A percentile compares a stretch with the other conserved stretches of the same genome.
These are phyloP conservation scores for Hemaris fuciformis DNA, from an alignment of 2,888 invertebrate species.

Conservation along the genomic window DNA sequence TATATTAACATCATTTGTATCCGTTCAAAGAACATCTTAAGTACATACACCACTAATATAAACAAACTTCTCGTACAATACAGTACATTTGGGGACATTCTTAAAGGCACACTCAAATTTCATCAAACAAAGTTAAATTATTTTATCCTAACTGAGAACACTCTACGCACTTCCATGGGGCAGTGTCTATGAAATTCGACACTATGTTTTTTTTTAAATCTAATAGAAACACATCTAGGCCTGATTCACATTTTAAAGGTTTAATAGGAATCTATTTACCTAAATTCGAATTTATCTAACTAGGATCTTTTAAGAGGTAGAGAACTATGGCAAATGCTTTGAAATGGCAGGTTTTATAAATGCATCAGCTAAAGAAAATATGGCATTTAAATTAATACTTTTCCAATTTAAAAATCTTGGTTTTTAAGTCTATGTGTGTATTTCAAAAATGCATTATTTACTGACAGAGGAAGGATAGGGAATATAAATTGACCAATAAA, in stretches of 20 bases:
- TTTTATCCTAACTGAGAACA: not conserved
- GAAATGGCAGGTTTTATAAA: slow-evolving; percentile 14
- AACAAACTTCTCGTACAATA: not conserved
- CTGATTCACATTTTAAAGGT: slow-evolving; percentile 25
- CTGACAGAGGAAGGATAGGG: too few species aligned
- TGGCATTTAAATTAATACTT: slow-evolving; percentile 4
- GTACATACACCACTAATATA: slow-evolving; percentile 3
- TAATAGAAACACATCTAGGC: slow-evolving; percentile 31
- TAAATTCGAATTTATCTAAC: slow-evolving; percentile 25
- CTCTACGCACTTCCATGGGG: not conserved
- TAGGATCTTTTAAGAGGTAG: slow-evolving; percentile 38
- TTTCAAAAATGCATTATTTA: not conserved
- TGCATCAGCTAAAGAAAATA: not conserved
- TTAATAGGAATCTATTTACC: slow-evolving; percentile 20
- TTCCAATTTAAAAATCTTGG: not conserved
- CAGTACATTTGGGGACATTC: not conserved
- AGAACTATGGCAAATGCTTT: slow-evolving; percentile 39
- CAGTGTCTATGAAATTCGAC: not conserved
- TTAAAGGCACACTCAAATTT: not conserved
- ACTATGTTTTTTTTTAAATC: slow-evolving; percentile 11
- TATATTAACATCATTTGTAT: not conserved
- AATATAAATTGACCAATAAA: not conserved
- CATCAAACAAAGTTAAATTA: not conserved
- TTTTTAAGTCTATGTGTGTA: not conserved
- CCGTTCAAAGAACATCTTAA: not conserved